phyloP scores from a whole-genome alignment of 2,888 invertebrate species.

The Eupithecia dodoneata region DNA sequence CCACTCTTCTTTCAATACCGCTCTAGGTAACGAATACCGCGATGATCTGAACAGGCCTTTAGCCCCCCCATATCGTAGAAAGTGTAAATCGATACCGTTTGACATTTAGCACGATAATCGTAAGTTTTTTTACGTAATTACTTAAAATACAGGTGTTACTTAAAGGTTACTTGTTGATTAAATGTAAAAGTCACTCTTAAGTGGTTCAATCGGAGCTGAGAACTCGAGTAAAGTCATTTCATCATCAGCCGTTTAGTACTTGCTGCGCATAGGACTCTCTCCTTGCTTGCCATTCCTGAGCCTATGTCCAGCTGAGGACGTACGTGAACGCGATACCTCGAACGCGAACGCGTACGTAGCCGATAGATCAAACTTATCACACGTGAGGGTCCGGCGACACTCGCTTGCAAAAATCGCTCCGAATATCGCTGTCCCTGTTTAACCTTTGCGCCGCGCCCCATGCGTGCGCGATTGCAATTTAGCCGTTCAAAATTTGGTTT shows the following conservation, averaged over 20 bases:
- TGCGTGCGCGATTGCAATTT: no score
- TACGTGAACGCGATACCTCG: no score
- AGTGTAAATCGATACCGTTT: constrained; percentile 3
- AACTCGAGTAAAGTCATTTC: background rate
- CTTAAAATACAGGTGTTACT: background rate
- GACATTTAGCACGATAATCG: background rate
- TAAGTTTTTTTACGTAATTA: constrained; percentile 5
- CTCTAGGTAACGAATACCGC: background rate
- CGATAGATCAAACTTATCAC: no score
- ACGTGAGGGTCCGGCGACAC: no score
- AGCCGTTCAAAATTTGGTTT: no score
- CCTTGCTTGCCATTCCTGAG: no score
- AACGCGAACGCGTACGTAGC: no score
- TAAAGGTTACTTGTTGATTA: constrained; percentile 12
- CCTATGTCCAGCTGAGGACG: no score
- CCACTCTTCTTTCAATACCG: background rate
- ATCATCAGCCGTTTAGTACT: background rate
- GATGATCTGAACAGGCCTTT: background rate
- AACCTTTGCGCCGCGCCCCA: no score
- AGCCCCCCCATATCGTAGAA: background rate
- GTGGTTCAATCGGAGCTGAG: background rate
- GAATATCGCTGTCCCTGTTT: no score
- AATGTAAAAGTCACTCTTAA: background rate
- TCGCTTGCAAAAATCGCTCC: no score
- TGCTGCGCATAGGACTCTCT: no score